Evolutionary conservation across 2,113 vertebrate genomes (phyloP).

Genomic region (Actinemys pallida): DNA sequence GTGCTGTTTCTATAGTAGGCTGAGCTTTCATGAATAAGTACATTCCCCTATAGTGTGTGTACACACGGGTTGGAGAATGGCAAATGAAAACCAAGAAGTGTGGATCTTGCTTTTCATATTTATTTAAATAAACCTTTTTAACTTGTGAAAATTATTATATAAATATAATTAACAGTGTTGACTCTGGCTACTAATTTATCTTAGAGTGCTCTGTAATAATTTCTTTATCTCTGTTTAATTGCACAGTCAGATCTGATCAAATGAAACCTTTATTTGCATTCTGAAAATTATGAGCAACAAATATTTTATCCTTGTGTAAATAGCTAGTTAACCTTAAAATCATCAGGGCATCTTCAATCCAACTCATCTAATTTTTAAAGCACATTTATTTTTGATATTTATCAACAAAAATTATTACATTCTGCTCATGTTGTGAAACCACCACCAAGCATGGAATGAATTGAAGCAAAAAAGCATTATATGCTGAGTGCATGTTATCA

Average conservation of each 20-base stretch:
- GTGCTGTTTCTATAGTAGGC: background rate
- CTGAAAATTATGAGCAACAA: background rate
- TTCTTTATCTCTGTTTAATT: background rate
- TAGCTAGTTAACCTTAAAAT: background rate
- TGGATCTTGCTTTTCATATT: background rate
- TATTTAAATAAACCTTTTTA: background rate
- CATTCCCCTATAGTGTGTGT: background rate
- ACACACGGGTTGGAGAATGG: background rate
- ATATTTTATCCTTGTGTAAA: background rate
- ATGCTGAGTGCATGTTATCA: background rate
- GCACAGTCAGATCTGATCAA: background rate
- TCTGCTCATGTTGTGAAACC: background rate
- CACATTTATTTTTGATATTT: background rate
- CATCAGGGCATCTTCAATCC: background rate
- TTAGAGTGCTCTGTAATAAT: background rate
- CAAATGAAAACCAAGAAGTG: background rate
- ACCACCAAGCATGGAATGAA: background rate
- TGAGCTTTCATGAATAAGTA: background rate
- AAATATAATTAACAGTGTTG: background rate
- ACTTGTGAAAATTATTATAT: background rate
- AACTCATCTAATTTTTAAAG: background rate
- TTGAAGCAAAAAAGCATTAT: background rate
- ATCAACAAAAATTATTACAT: background rate
- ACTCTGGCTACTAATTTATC: background rate
- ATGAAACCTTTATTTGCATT: background rate